Evolutionary conservation across 2,113 vertebrate genomes (phyloP).

Genomic region (Callopanchax toddi): DNA sequence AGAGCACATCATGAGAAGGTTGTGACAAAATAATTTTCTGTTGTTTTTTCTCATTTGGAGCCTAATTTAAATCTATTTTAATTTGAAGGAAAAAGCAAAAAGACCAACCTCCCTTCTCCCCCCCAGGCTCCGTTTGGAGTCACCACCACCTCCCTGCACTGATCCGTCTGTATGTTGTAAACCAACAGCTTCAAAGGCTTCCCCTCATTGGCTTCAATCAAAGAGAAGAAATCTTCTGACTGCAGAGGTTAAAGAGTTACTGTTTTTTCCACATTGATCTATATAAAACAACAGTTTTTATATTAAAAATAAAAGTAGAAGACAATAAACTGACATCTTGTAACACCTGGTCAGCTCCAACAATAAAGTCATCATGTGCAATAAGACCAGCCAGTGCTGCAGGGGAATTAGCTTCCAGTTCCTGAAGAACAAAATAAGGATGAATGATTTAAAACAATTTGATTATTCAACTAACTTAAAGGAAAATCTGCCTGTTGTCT

Average conservation of each 20-base stretch:
- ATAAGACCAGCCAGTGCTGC: constrained; percentile 87
- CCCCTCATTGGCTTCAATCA: constrained; percentile 91
- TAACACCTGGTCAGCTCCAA: constrained; percentile 94
- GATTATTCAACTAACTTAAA: too few species aligned
- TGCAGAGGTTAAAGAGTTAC: constrained; percentile 48
- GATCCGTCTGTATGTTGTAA: constrained; percentile 87
- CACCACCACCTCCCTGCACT: constrained; percentile 90
- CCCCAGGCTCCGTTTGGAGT: constrained; percentile 96
- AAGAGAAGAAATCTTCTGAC: constrained; percentile 94
- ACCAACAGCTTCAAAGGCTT: constrained; percentile 93
- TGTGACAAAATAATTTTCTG: too few species aligned
- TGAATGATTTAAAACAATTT: background rate
- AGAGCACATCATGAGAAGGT: too few species aligned
- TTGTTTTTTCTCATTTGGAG: too few species aligned
- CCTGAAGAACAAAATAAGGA: constrained; percentile 66
- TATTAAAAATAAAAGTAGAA: too few species aligned
- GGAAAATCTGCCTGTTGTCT: too few species aligned
- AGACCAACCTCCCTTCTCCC: constrained; percentile 90
- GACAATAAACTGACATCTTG: constrained; percentile 85
- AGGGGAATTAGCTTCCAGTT: constrained; percentile 88
- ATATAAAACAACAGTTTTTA: too few species aligned
- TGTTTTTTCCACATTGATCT: too few species aligned
- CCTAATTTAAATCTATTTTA: too few species aligned
- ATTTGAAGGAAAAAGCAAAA: too few species aligned
- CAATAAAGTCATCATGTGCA: constrained; percentile 87